A percentile compares a stretch with the other conserved stretches of the same genome.
phyloP scores from a whole-genome alignment of 2,113 vertebrate genomes.

The Rhinopithecus roxellana region DNA sequence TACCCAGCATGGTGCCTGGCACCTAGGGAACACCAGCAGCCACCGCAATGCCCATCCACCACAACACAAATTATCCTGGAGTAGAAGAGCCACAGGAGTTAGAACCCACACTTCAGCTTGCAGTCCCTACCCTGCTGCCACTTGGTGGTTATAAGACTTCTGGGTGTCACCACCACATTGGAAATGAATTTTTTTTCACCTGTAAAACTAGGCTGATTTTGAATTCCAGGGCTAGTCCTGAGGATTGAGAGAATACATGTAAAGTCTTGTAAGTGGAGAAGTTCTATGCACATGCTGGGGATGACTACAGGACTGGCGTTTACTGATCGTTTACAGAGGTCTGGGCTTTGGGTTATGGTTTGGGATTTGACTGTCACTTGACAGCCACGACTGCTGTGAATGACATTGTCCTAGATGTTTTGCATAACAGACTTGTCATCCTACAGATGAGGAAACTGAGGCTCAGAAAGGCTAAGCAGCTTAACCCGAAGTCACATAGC shows the following conservation, averaged over 20 bases:
- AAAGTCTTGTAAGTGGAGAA: background rate
- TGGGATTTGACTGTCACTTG: too few relatives aligned
- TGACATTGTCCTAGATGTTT: background rate
- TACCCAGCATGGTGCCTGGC: accelerated
- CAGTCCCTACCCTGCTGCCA: background rate
- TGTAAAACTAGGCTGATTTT: background rate
- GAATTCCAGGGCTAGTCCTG: background rate
- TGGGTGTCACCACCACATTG: accelerated
- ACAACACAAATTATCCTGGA: background rate
- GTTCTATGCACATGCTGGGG: too few relatives aligned
- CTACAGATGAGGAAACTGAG: background rate
- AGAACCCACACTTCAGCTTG: background rate
- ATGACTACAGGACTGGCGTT: accelerated
- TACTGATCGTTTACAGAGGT: accelerated
- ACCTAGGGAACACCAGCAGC: accelerated
- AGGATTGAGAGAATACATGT: accelerated
- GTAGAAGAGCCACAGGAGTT: background rate
- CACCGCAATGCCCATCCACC: background rate
- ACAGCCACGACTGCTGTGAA: background rate
- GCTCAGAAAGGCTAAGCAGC: background rate
- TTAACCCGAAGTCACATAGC: background rate
- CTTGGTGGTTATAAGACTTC: background rate
- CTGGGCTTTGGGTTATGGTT: accelerated
- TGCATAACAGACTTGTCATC: background rate
- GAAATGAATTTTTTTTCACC: background rate